phyloP scores from a whole-genome alignment of 2,888 invertebrate species.

The Notodonta dromedarius region DNA sequence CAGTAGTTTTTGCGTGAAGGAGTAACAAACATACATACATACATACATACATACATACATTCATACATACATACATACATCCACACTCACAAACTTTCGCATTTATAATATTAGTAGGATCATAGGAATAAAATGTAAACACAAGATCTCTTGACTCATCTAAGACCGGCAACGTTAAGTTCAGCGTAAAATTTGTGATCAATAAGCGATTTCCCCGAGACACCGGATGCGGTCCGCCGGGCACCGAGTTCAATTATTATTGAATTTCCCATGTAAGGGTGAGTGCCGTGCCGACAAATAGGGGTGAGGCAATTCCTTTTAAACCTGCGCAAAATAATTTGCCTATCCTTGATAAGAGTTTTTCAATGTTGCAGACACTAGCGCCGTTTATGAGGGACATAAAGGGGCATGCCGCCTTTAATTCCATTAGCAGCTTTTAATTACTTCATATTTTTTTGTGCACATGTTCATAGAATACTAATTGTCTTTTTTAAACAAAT shows the following conservation, averaged over 20 bases:
- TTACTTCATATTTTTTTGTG: neutral
- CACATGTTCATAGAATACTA: neutral
- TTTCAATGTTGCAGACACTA: neutral
- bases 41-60: no score
- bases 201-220: conserved; percentile 73
- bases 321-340: conserved; percentile 28
- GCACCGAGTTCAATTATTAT: conserved; percentile 76
- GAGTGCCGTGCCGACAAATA: conserved; percentile 30
- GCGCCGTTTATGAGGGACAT: neutral
- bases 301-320: conserved; percentile 43
- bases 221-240: conserved; percentile 74
- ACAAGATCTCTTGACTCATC: conserved; percentile 19
- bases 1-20: no score
- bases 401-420: conserved; percentile 1
- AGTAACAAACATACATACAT: no score
- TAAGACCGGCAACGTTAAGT: conserved; percentile 22
- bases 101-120: no score
- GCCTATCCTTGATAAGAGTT: conserved; percentile 13
- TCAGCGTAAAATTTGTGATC: conserved; percentile 61
- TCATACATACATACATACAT: no score
- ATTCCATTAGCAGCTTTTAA: neutral
- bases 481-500: neutral
- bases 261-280: conserved; percentile 70
- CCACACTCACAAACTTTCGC: no score
- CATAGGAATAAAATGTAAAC: neutral